phyloP scores from a whole-genome alignment of 1,140 invertebrate species.

The Rhopalosiphum padi region DNA sequence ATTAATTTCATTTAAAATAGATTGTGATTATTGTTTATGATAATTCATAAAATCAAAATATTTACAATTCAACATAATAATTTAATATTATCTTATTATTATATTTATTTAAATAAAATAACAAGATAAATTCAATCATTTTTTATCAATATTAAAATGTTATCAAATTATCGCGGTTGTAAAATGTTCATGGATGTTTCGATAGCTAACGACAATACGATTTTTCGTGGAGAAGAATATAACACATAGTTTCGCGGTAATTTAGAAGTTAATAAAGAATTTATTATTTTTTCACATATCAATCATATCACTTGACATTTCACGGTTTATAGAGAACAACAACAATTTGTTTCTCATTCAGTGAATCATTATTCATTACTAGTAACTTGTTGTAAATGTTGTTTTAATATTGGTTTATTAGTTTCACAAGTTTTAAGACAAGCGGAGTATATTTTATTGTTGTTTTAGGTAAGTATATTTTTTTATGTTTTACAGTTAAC shows the following conservation, averaged over 20 bases:
- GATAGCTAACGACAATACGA: background rate
- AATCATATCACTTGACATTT: background rate
- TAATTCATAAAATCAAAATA: background rate
- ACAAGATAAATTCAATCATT: background rate
- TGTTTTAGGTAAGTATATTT: background rate
- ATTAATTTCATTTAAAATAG: background rate
- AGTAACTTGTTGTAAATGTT: background rate
- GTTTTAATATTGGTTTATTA: background rate
- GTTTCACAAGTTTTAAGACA: background rate
- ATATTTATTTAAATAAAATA: background rate
- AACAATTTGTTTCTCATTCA: background rate
- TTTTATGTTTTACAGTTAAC: background rate
- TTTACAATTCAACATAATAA: background rate
- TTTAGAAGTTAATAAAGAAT: background rate
- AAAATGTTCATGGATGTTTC: background rate
- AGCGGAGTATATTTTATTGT: background rate
- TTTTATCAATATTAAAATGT: background rate
- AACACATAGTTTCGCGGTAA: background rate
- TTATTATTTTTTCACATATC: background rate
- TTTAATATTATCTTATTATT: too few species aligned
- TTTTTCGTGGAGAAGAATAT: slow-evolving; percentile 15
- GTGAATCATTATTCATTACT: too few species aligned
- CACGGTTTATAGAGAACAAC: background rate
- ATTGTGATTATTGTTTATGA: background rate
- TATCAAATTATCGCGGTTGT: background rate